Evolutionary conservation across 2,797 vertebrate species (phyloP).

Genomic region (Leptatherina wallacei): DNA sequence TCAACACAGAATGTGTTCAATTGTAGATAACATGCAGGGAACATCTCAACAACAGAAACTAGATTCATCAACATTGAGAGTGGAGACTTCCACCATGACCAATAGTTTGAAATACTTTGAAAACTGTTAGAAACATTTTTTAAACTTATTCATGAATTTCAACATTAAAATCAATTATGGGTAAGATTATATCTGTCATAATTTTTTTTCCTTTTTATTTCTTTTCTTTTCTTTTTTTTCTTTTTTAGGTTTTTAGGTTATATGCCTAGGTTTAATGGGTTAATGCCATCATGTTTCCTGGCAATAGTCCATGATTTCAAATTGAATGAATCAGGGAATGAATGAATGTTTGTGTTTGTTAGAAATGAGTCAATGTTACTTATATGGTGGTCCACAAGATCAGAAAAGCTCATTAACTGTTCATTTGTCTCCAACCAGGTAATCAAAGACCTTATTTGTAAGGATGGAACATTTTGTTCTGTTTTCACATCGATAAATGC

Average conservation of each 20-base stretch:
- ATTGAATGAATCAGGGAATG: neutral
- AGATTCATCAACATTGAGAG: neutral
- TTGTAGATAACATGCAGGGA: too few relatives aligned
- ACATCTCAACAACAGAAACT: too few relatives aligned
- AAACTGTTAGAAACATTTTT: neutral
- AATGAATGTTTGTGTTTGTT: neutral
- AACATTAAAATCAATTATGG: too few relatives aligned
- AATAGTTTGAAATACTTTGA: neutral
- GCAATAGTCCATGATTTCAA: too few relatives aligned
- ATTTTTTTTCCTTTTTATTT: too few relatives aligned
- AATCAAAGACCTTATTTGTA: neutral
- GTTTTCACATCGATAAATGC: neutral
- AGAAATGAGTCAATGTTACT: neutral
- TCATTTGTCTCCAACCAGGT: neutral
- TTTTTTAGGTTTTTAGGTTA: neutral
- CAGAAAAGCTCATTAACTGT: neutral
- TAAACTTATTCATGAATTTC: too few relatives aligned
- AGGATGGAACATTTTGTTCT: neutral
- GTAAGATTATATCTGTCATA: neutral
- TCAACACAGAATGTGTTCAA: too few relatives aligned
- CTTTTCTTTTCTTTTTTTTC: too few relatives aligned
- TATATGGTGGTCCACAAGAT: neutral
- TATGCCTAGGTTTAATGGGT: neutral
- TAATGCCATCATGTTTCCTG: neutral
- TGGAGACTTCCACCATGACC: neutral